These are phyloP conservation scores for Muscidifurax raptorellus DNA, from an alignment of 1,140 invertebrate species.

Conservation along the genomic window DNA sequence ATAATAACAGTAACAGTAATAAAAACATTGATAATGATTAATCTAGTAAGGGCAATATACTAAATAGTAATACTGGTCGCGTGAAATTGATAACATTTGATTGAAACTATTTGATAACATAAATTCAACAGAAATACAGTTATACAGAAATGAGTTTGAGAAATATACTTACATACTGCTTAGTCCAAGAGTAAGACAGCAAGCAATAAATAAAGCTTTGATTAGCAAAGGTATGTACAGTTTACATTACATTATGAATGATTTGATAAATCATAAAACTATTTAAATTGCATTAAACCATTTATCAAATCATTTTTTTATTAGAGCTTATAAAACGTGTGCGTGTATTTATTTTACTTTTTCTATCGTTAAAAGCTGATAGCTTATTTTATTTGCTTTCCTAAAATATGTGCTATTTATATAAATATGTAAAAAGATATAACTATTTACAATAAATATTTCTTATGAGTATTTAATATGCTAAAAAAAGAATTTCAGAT, in stretches of 20 bases:
- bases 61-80: neutral
- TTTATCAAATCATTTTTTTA: neutral
- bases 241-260: neutral
- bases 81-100: neutral
- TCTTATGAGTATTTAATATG: neutral
- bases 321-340: constrained; percentile 18
- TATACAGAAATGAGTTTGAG: neutral
- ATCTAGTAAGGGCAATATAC: neutral
- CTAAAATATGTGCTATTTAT: constrained; percentile 40
- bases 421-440: constrained; percentile 8
- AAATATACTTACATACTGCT: constrained; percentile 68
- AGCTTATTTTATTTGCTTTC: constrained; percentile 19
- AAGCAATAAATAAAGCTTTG: constrained; percentile 53
- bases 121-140: too few relatives aligned
- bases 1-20: constrained; percentile 48
- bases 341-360: constrained; percentile 11
- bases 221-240: constrained; percentile 48
- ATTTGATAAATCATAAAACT: constrained; percentile 23
- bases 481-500: neutral
- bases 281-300: constrained; percentile 3
- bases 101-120: neutral
- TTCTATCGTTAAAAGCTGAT: constrained; percentile 17
- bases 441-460: constrained; percentile 22
- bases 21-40: constrained; percentile 19
- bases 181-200: constrained; percentile 58